These are phyloP conservation scores for Tenualosa thibaudeaui DNA, from an alignment of 2,797 vertebrate species.

Conservation along the genomic window DNA sequence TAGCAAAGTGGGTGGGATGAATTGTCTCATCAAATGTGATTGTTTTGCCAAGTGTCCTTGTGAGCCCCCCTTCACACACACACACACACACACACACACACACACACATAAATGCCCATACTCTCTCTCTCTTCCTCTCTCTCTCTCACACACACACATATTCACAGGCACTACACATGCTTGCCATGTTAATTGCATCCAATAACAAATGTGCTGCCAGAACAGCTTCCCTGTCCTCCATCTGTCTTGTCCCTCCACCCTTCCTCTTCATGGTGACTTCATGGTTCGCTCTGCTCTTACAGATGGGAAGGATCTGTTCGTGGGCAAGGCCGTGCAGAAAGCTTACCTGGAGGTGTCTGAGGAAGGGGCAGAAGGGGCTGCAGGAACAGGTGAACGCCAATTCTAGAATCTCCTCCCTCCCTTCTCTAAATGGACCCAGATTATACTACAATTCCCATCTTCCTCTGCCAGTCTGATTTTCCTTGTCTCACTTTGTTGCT, in stretches of 20 bases:
- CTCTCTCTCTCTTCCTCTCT: background rate
- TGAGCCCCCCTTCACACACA: background rate
- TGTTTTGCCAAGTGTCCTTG: background rate
- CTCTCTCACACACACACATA: slow-evolving; percentile 18
- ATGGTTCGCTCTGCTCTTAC: slow-evolving; percentile 17
- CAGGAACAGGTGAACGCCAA: slow-evolving; percentile 81
- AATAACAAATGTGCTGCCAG: background rate
- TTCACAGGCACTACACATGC: background rate
- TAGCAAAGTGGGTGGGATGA: background rate
- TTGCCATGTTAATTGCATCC: background rate
- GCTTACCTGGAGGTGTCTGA: slow-evolving; percentile 95
- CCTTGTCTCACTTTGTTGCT: background rate
- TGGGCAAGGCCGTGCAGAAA: slow-evolving; percentile 92
- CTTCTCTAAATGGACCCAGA: background rate
- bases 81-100: background rate
- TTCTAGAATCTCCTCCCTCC: background rate
- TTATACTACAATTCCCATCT: background rate
- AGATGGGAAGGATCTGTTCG: slow-evolving; percentile 85
- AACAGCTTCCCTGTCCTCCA: background rate
- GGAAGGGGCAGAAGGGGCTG: slow-evolving; percentile 93
- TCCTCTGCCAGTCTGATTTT: background rate
- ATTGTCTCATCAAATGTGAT: background rate
- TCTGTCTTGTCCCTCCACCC: background rate
- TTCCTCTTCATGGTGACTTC: background rate
- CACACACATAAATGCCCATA: background rate